Evolutionary conservation across 2,113 vertebrate species (phyloP).

Genomic region (Pomatostomus ruficeps): DNA sequence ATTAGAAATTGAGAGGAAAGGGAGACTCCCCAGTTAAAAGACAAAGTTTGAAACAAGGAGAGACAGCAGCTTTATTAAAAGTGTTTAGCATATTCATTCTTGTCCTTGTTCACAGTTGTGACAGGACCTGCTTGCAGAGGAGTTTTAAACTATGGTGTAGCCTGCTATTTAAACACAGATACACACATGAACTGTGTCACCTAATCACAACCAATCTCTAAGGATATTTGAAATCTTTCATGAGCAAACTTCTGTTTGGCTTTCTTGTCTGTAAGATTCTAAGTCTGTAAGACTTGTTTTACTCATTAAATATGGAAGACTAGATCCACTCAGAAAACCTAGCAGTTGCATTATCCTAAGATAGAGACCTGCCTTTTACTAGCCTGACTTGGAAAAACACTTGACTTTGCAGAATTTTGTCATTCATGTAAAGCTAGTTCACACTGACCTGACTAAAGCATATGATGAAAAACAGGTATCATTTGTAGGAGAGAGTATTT

Average conservation of each 20-base stretch:
- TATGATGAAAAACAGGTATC: not conserved
- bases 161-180: not conserved
- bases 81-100: not conserved
- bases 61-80: not conserved
- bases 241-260: not conserved
- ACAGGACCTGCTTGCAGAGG: not conserved
- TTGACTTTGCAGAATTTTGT: not conserved
- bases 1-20: not conserved
- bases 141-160: not conserved
- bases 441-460: not conserved
- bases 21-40: not conserved
- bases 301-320: not conserved
- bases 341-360: not conserved
- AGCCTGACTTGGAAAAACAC: not conserved
- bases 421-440: not conserved
- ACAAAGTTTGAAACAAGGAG: not conserved
- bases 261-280: not conserved
- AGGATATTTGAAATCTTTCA: not conserved
- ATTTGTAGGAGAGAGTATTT: not conserved
- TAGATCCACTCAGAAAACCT: not conserved
- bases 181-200: not conserved
- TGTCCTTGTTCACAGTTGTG: not conserved
- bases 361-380: not conserved
- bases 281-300: not conserved
- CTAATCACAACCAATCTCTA: not conserved